These are phyloP conservation scores for Oncopodura yosiiana DNA, from an alignment of 1,140 invertebrate genomes.

Conservation along the genomic window DNA sequence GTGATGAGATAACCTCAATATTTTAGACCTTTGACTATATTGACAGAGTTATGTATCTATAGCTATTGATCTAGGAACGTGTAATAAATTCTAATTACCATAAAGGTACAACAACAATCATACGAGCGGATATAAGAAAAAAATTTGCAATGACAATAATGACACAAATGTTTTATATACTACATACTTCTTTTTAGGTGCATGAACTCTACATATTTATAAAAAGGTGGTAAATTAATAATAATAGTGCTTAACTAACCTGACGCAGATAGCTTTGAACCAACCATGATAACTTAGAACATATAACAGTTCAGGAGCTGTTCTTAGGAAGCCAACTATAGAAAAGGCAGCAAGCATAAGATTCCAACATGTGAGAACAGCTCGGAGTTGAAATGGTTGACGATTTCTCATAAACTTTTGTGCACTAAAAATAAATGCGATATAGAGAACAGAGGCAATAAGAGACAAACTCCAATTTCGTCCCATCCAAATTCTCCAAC, in stretches of 20 bases:
- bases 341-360: constrained; percentile 81
- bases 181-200: too few relatives aligned
- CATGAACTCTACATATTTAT: too few relatives aligned
- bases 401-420: constrained; percentile 86
- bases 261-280: constrained; percentile 82
- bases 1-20: too few relatives aligned
- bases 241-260: constrained; percentile 22
- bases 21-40: too few relatives aligned
- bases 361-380: constrained; percentile 84
- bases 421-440: constrained; percentile 85
- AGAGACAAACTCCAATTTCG: constrained; percentile 90
- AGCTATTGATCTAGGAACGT: too few relatives aligned
- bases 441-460: constrained; percentile 81
- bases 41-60: too few relatives aligned
- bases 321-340: constrained; percentile 78
- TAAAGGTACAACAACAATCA: too few relatives aligned
- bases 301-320: constrained; percentile 76
- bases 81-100: too few relatives aligned
- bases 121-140: too few relatives aligned
- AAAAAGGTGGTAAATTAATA: too few relatives aligned
- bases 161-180: too few relatives aligned
- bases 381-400: constrained; percentile 73
- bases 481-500: constrained; percentile 75
- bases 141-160: too few relatives aligned
- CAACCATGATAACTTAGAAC: constrained; percentile 70